Evolutionary conservation across 2,888 invertebrate genomes (phyloP).

Genomic region (Mythimna lalbum): DNA sequence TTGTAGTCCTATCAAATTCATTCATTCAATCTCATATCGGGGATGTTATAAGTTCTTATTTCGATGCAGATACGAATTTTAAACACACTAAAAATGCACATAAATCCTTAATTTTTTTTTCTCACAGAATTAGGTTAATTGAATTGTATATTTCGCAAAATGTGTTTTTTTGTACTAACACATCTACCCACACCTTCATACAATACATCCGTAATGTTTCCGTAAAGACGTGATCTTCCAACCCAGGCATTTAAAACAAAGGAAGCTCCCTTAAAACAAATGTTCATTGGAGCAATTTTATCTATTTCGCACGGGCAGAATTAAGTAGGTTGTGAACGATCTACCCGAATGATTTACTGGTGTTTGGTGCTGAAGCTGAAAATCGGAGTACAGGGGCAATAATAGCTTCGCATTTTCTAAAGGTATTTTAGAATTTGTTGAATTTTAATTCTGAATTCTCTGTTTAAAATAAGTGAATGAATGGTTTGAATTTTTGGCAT

Average conservation of each 20-base stretch:
- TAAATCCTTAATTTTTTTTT: no score
- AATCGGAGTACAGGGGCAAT: slow-evolving; percentile 16
- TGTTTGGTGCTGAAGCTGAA: slow-evolving; percentile 18
- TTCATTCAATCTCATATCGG: no score
- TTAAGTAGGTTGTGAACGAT: slow-evolving; percentile 48
- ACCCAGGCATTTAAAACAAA: slow-evolving; percentile 43
- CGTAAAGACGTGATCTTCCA: slow-evolving; percentile 11
- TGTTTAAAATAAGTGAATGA: background rate
- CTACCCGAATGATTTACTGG: slow-evolving; percentile 51
- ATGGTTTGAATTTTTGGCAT: background rate
- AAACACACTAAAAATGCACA: no score
- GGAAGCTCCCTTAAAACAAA: slow-evolving; percentile 47
- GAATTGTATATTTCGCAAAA: no score
- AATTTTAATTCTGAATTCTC: background rate
- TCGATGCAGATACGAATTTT: no score
- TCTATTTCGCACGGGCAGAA: slow-evolving; percentile 58
- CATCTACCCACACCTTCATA: background rate
- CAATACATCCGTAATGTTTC: background rate
- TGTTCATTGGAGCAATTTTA: slow-evolving; percentile 59
- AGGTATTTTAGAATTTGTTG: slow-evolving; percentile 34
- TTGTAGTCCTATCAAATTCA: no score
- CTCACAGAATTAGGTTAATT: no score
- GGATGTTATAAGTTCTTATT: no score
- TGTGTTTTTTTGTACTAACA: no score
- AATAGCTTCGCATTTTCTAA: slow-evolving; percentile 42